phyloP scores from a whole-genome alignment of 2,888 invertebrate genomes.

The Lampropteryx suffumata region DNA sequence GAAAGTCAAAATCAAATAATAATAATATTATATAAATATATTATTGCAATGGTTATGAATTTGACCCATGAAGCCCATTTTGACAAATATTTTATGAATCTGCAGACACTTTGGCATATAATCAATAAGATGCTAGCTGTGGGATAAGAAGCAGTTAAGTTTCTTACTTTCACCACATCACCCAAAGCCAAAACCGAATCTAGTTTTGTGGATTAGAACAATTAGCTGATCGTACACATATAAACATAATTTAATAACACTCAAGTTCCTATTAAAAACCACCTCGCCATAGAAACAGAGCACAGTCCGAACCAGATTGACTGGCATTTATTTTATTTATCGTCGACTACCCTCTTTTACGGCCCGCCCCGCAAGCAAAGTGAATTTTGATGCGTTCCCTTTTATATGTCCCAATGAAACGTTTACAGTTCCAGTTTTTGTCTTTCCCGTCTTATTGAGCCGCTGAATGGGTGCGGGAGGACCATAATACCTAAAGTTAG shows the following conservation, averaged over 20 bases:
- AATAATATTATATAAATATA: no score
- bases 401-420: conserved; percentile 66
- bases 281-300: conserved; percentile 16
- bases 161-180: no score
- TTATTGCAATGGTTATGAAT: no score
- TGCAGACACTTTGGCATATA: no score
- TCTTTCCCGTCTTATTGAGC: conserved; percentile 27
- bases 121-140: no score
- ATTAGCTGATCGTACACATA: no score
- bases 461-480: conserved; percentile 3
- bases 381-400: conserved; percentile 72
- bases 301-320: conserved; percentile 34
- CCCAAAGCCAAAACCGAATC: no score
- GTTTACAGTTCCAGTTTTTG: conserved; percentile 49
- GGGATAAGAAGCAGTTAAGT: no score
- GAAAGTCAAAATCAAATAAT: no score
- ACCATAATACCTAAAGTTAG: conserved; percentile 16
- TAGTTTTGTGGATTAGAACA: no score
- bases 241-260: background rate
- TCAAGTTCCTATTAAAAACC: conserved; percentile 10
- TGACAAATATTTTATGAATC: no score
- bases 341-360: conserved; percentile 50
- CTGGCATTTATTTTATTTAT: conserved; percentile 40
- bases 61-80: no score
- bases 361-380: conserved; percentile 62